Conservation (phyloP, 1,140 invertebrate species). For the Paracyclopina nana region DNA sequence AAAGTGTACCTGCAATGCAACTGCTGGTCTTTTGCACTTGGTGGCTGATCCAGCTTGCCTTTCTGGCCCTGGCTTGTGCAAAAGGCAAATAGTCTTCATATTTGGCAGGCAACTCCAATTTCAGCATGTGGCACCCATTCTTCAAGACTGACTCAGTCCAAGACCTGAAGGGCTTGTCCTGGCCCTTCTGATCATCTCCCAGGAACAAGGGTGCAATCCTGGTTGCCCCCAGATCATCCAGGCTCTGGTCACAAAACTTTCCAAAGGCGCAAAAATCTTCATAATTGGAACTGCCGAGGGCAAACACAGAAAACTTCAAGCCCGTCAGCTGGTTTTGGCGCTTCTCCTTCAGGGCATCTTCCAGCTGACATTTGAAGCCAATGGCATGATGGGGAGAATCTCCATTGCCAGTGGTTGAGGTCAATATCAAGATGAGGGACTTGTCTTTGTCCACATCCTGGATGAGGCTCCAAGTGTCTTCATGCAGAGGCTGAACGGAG, state of each 20-base stretch:
- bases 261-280: constrained; percentile 92
- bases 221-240: constrained; percentile 73
- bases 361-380: no score
- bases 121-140: no score
- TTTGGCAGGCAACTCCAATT: no score
- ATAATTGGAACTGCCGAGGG: constrained; percentile 81
- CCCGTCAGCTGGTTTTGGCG: not conserved
- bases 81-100: no score
- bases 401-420: constrained; percentile 88
- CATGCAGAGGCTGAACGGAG: no score
- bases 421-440: constrained; percentile 48
- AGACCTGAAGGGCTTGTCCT: constrained; percentile 77
- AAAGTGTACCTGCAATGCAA: no score
- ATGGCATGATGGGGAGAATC: constrained; percentile 45
- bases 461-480: no score
- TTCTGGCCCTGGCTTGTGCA: no score
- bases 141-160: no score
- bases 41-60: no score
- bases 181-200: constrained; percentile 86
- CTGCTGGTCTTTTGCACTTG: no score
- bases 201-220: constrained; percentile 52
- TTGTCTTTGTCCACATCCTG: constrained; percentile 81
- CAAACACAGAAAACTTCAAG: constrained; percentile 80
- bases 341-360: not conserved
- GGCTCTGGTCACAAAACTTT: constrained; percentile 70